These are phyloP conservation scores for Thumatha senex DNA, from an alignment of 2,888 invertebrate species.

Conservation along the genomic window DNA sequence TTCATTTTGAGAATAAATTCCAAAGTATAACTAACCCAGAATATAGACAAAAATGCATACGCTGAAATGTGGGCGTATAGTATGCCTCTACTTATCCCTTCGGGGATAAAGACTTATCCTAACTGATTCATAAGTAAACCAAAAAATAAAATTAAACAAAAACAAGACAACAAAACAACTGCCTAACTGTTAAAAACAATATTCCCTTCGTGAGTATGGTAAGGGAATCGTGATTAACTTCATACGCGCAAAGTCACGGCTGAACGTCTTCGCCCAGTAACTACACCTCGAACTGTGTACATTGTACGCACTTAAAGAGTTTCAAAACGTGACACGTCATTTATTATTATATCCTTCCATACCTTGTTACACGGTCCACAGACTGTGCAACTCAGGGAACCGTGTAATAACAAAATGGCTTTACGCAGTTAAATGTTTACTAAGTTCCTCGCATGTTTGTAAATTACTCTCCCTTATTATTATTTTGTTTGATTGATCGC, in stretches of 20 bases:
- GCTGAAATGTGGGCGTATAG: no score
- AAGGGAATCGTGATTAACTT: conserved; percentile 28
- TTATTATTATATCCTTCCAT: conserved; percentile 14
- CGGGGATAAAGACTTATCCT: no score
- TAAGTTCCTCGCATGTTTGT: conserved; percentile 1
- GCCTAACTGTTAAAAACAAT: background rate
- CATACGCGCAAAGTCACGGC: conserved; percentile 30
- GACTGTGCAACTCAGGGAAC: conserved; percentile 3
- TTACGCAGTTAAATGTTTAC: conserved; percentile 6
- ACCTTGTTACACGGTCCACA: conserved; percentile 9
- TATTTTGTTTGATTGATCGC: background rate
- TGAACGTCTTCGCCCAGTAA: conserved; percentile 6
- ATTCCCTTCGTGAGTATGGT: conserved; percentile 2
- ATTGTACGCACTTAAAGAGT: conserved; percentile 1
- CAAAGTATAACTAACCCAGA: no score
- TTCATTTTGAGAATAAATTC: no score
- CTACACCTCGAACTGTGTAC: background rate
- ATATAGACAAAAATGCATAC: no score
- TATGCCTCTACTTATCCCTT: no score
- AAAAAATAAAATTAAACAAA: no score
- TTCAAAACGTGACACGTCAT: conserved; percentile 7
- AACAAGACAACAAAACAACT: no score
- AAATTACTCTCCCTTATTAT: background rate
- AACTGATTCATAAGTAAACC: no score
- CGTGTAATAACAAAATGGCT: conserved; percentile 9